Evolutionary conservation across 2,113 vertebrate species (phyloP).

Genomic region (Chaetodon auriga): DNA sequence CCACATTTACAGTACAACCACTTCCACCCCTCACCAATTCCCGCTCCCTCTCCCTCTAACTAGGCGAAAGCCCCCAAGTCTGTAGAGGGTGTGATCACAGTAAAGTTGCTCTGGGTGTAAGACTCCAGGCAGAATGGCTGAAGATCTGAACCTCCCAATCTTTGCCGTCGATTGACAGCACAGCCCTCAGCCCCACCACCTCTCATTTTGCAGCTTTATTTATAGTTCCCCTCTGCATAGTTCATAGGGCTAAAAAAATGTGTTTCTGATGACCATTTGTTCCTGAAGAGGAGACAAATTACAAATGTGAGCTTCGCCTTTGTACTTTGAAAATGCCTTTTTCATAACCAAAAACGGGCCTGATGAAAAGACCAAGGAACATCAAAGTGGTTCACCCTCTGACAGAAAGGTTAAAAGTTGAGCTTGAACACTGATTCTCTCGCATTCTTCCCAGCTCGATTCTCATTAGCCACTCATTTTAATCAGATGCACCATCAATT

Average conservation of each 20-base stretch:
- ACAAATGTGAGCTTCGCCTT: constrained; percentile 80
- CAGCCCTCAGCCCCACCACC: constrained; percentile 60
- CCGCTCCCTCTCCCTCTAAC: constrained; percentile 76
- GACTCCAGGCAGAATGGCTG: constrained; percentile 75
- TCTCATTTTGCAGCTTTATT: constrained; percentile 76
- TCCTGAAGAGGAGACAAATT: constrained; percentile 83
- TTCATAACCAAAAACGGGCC: constrained; percentile 87
- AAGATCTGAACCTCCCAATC: constrained; percentile 66
- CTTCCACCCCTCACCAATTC: constrained; percentile 66
- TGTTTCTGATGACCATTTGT: constrained; percentile 79
- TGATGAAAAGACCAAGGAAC: constrained; percentile 96
- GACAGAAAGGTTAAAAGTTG: constrained; percentile 95
- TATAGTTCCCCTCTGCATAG: constrained; percentile 65
- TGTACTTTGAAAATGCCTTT: constrained; percentile 88
- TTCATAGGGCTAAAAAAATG: constrained; percentile 54
- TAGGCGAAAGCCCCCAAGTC: constrained; percentile 77
- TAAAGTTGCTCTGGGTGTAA: constrained; percentile 77
- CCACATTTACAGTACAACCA: constrained; percentile 55
- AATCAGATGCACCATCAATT: constrained; percentile 90
- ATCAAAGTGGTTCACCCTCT: constrained; percentile 93
- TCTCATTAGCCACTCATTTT: constrained; percentile 97
- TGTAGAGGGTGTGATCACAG: constrained; percentile 81
- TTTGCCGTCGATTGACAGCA: constrained; percentile 69
- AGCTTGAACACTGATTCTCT: constrained; percentile 92
- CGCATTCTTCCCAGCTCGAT: constrained; percentile 90